Evolutionary conservation across 2,888 invertebrate genomes (phyloP), one percentile per base, ranked within the genome.

Genomic region (Fissipunctia ypsillon): DNA sequence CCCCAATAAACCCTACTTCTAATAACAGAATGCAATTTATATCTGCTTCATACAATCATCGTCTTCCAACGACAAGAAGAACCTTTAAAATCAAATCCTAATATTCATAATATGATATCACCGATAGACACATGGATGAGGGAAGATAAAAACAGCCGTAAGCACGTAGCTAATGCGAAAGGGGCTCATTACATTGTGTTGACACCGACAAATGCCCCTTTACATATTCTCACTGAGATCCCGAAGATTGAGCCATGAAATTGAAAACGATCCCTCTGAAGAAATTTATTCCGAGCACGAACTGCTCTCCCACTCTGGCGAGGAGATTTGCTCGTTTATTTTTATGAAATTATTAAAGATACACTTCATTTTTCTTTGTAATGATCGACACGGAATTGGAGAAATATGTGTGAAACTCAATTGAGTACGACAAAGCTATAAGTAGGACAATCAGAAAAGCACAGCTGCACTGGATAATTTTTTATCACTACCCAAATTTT

Each of bases 191-290:
- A 96, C 94, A 94, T 90, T 91, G 94, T 95, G 95, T 95, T 95
- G 95, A 95, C 95, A 95, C 93, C 95, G 95, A 95, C 95, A 95
- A 95, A 95, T 95, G 95, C 94, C 95, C 95, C 92, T 95, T 95
- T 95, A 95, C 95, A 95, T 95, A 95, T 95, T 95, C 95, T 93
- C 93, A 91, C 93, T 92, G 93, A 95, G 95, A 95, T 95, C 93
- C 95, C 94, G 94, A 95, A 95, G 95, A 96, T 96, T 95, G 95
- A 96, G 95, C 95, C 95, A 95, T 96, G 95, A 95, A 96, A 95
- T 95, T 95, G 96, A 95, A 96, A 96, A 96, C 95, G 95, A 96
- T 94, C 96, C 94, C 95, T 95, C 94, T 94, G 94, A 94, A 94
- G 95, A 95, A 96, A 96, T 96, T 95, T 95, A 96, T 96, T 96